Percentiles rank a stretch among this genome's conserved stretches.
Evolutionary conservation across 2,113 vertebrate species (phyloP).

Genomic region (Passerina amoena): DNA sequence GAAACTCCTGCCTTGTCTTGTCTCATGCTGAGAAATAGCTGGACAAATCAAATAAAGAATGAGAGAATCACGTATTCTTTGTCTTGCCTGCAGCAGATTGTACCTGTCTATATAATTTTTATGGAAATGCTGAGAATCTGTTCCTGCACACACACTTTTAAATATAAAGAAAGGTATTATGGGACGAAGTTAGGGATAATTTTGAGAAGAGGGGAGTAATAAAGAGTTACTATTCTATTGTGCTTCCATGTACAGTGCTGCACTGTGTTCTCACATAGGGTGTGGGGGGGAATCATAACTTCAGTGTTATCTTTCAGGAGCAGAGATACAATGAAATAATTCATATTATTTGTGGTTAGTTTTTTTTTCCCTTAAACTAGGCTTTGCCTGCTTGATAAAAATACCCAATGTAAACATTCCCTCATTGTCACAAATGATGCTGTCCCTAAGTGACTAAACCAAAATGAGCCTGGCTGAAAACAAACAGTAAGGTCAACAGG

Average conservation of each 20-base stretch:
- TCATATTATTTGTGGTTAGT: rapidly evolving
- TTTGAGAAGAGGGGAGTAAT: background rate
- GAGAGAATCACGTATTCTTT: background rate
- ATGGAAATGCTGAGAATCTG: background rate
- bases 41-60: background rate
- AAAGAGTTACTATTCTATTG: background rate
- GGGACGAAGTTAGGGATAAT: background rate
- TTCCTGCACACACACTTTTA: background rate
- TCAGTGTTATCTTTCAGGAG: background rate
- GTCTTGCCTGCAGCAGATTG: background rate
- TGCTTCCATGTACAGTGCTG: background rate
- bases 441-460: background rate
- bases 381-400: background rate
- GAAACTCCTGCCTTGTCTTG: background rate
- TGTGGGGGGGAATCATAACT: background rate
- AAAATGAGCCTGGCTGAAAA: background rate
- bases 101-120: background rate
- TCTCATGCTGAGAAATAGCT: background rate
- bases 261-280: background rate
- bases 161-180: background rate
- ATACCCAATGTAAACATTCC: background rate
- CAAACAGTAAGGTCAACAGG: background rate
- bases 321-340: background rate
- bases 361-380: background rate
- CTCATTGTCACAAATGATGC: background rate